A percentile compares a stretch with the other conserved stretches of the same genome.
These are phyloP conservation scores for Bombus vancouverensis DNA, from an alignment of 1,140 invertebrate genomes.

Conservation along the genomic window DNA sequence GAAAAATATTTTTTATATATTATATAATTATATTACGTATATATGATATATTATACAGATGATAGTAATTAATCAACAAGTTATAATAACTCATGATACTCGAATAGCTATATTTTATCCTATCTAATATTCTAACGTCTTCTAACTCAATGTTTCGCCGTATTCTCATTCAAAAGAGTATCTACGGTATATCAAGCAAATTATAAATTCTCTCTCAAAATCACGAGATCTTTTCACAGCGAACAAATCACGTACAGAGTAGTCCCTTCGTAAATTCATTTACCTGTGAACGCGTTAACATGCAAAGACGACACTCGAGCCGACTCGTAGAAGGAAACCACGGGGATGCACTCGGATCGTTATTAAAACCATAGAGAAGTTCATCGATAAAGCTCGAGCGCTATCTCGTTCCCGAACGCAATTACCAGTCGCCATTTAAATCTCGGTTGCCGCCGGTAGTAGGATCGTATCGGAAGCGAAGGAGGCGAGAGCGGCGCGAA, in stretches of 20 bases:
- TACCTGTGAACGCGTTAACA: not conserved
- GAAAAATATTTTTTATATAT: no score
- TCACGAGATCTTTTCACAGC: not conserved
- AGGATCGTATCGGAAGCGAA: constrained; percentile 38
- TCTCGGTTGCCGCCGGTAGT: constrained; percentile 13
- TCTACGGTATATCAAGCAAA: no score
- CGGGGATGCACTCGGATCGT: not conserved
- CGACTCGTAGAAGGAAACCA: not conserved
- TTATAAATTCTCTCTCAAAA: not conserved
- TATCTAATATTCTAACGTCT: no score
- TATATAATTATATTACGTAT: no score
- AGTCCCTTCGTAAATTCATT: not conserved
- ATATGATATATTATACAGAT: no score
- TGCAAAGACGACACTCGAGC: no score
- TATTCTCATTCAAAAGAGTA: no score
- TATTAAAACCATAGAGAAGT: constrained; percentile 8
- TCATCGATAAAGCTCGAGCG: not conserved
- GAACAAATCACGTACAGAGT: not conserved
- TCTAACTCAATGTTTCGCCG: no score
- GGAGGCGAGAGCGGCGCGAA: constrained; percentile 17
- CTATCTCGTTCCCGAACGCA: constrained; percentile 10
- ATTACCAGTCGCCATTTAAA: constrained; percentile 40
- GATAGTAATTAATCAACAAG: no score
- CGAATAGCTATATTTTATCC: no score
- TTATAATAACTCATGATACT: no score